Base-by-base conservation (phyloP, 1,140 invertebrate genomes). In the Macrosteles quadrilineatus region DNA sequence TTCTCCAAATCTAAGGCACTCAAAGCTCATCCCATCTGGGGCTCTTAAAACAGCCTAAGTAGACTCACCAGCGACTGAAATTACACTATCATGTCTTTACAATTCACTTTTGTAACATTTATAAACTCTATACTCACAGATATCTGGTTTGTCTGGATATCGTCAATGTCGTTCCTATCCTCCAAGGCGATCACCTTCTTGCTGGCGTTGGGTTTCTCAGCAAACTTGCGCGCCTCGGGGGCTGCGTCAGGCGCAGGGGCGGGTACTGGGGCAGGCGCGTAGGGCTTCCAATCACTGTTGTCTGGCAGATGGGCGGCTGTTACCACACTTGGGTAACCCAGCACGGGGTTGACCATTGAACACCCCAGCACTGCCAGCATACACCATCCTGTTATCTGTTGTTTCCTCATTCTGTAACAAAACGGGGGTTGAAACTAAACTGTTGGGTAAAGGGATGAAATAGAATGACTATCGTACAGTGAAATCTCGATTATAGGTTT, bases 201-300 rank as follows among this genome's bases (percentile, higher is more conserved):
- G 75, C 91, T 86, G 1, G 91, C 88, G 76, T 95, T 95, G 6
- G 92, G 90, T 80, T 95, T 95, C 76, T 93, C 91, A 0, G 90
- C 91, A 77, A 91, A 94, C 82, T 94, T 95, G 62, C 92, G 83
- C 50, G 88, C 88, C 57, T 85, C 78, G 9, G 70, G 70, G 40
- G 69, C 27, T 70, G 70, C 14, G 43, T 71, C 40, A 69, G 68
- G 29, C 64, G 71, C 63, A 14, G 32, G 32, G 47, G 68, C 32
- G 62, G 69, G 55, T 63, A 66, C n/a, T 66, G 27, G 63, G 40
- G 31, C 68, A 64, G 14, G 57, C 32, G 17, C 57, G 55, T 59
- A 59, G 30, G 17, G 27, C 59, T 27, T 65, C 69, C 23, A 50
- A 31, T 40, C 69, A 67, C 14, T 50, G 57, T 12, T 64, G 59